Base-by-base conservation (phyloP, 2,888 invertebrate genomes). In the Lasioglossum marginatum region DNA sequence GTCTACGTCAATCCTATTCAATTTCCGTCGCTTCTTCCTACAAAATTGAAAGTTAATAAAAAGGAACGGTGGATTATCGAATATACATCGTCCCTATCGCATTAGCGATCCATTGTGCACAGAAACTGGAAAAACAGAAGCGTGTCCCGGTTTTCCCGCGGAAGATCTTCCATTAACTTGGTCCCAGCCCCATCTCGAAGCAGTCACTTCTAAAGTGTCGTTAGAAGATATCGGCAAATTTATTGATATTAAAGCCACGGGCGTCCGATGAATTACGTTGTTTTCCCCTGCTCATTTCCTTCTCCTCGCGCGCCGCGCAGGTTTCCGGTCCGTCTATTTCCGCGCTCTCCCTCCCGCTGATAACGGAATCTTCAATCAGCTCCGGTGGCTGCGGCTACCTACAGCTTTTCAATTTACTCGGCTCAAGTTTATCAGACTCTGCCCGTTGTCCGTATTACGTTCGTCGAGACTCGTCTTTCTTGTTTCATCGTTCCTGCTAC, bases 221-320 rank as follows among this genome's bases (percentile, higher is more conserved):
- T 57, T 77, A 70, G 60, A 74, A 83, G 83, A 77, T 80, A 85
- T n/a, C 73, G 27, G 23, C 52, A 40, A 80, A 83, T 85, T 85
- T 83, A 85, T 86, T 34, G 68, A 81, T 82, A 66, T 57, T 43
- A 45, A 66, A 34, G 52, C 72, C 79, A 12, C 66, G 34, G 34
- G 31, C 27, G 34, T 63, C 4, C 72, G 74, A 79, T 16, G 82
- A 45, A 57, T 10, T 74, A 66, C 72, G n/a, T 63, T 74, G 63
- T 76, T 52, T 81, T 57, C 23, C 31, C 43, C 31, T 70, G 40
- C 43, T 76, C 23, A 31, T 57, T 43, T 57, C 63, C 27, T 10
- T 60, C 27, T 27, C 60, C 27, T 14, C 27, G 5, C 60, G 14
- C 12, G 19, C 37, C 81, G 31, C 12, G 27, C 48, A 66, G 31